Evolutionary conservation across 1,140 invertebrate genomes (phyloP).

Genomic region (Acyrthosiphon pisum): DNA sequence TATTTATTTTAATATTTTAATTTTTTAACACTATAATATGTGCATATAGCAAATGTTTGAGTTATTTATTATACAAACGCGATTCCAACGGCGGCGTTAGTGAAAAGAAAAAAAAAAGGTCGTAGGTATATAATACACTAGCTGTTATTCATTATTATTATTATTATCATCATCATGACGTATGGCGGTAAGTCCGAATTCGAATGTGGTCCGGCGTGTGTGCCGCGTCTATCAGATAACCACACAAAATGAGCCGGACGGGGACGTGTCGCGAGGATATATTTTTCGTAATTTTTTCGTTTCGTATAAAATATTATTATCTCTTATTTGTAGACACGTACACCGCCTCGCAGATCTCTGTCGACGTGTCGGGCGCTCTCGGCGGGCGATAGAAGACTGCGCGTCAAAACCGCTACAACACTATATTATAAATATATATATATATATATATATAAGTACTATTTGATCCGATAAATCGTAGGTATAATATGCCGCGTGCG

Average conservation of each 20-base stretch:
- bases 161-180: not conserved
- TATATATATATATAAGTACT: not conserved
- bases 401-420: not conserved
- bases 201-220: not conserved
- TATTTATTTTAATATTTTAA: too few relatives aligned
- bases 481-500: not conserved
- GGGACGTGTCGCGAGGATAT: not conserved
- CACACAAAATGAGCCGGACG: too few relatives aligned
- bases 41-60: not conserved
- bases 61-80: not conserved
- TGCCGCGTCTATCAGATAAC: not conserved
- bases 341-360: not conserved
- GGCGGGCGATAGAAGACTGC: not conserved
- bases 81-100: not conserved
- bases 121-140: not conserved
- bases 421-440: too few relatives aligned
- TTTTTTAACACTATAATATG: too few relatives aligned
- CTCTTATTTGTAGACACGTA: not conserved
- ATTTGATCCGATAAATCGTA: constrained; percentile 26
- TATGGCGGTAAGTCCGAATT: not conserved
- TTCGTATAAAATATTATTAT: not conserved
- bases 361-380: not conserved
- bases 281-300: not conserved
- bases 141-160: too few relatives aligned
- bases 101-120: not conserved